Conservation (phyloP, 1,140 invertebrate genomes). For the Calosoma granatense region DNA sequence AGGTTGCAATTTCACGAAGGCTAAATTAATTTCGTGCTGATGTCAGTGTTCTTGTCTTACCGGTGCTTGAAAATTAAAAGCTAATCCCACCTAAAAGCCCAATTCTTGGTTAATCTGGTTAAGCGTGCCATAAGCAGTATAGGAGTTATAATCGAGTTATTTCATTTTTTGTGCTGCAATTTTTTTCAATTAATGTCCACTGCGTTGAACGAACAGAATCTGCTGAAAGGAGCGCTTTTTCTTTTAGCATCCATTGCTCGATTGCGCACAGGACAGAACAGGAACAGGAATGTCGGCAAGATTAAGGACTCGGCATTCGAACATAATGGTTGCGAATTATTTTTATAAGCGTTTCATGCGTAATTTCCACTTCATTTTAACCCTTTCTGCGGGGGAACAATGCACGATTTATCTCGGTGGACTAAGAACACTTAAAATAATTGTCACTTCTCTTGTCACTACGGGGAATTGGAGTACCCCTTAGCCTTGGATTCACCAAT, state of each 20-base stretch:
- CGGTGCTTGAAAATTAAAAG: neutral
- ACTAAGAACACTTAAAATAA: slow-evolving; percentile 8
- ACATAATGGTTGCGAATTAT: slow-evolving; percentile 1
- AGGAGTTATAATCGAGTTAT: neutral
- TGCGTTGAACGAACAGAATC: no score
- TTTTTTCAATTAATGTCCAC: slow-evolving; percentile 4
- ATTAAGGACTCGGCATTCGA: no score
- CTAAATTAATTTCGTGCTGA: no score
- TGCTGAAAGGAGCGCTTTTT: no score
- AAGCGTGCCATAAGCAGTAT: neutral
- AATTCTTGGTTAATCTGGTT: slow-evolving; percentile 8
- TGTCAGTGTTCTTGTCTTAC: neutral
- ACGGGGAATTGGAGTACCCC: neutral
- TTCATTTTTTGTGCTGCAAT: neutral
- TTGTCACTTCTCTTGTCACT: neutral
- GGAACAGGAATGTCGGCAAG: no score
- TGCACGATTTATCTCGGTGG: slow-evolving; percentile 4
- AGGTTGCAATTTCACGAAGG: no score
- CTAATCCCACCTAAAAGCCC: slow-evolving; percentile 1
- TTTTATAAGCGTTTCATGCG: slow-evolving; percentile 7
- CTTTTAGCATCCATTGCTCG: no score
- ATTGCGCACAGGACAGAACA: no score
- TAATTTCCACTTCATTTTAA: slow-evolving; percentile 9
- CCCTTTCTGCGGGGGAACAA: slow-evolving; percentile 5
- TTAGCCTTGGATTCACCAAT: neutral